A percentile compares a stretch with the other conserved stretches of the same genome.
Evolutionary conservation across 1,140 invertebrate genomes (phyloP).

Genomic region (Trachymyrmex septentrionalis): DNA sequence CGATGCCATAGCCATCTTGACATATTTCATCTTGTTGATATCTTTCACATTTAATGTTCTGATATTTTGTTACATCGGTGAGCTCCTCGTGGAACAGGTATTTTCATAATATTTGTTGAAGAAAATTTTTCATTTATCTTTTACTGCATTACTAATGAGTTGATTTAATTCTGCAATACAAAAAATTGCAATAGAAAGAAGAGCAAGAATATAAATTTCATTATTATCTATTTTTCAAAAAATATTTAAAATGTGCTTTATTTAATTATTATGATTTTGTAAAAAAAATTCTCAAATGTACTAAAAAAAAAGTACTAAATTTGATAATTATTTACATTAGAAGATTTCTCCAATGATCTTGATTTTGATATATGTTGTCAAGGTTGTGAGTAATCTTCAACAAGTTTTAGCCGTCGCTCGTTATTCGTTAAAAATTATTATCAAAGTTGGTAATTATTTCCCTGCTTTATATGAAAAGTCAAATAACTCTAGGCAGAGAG

Average conservation of each 20-base stretch:
- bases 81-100: constrained; percentile 77
- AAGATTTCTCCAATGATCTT: no score
- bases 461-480: no score
- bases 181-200: constrained; percentile 11
- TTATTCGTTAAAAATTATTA: no score
- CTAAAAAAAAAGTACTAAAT: no score
- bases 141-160: background rate
- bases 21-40: constrained; percentile 72
- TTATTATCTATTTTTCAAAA: background rate
- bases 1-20: constrained; percentile 62
- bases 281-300: no score
- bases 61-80: constrained; percentile 78
- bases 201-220: background rate
- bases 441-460: no score
- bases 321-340: no score
- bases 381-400: no score
- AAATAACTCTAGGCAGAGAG: no score
- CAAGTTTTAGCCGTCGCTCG: no score
- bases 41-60: constrained; percentile 78
- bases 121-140: background rate
- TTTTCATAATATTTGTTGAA: background rate
- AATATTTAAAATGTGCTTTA: constrained; percentile 12
- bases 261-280: constrained; percentile 13
- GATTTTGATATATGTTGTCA: no score
- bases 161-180: constrained; percentile 12